These are phyloP conservation scores for Astreopora myriophthalma DNA, from an alignment of 64 coral and sea anemone genomes.

Conservation along the genomic window DNA sequence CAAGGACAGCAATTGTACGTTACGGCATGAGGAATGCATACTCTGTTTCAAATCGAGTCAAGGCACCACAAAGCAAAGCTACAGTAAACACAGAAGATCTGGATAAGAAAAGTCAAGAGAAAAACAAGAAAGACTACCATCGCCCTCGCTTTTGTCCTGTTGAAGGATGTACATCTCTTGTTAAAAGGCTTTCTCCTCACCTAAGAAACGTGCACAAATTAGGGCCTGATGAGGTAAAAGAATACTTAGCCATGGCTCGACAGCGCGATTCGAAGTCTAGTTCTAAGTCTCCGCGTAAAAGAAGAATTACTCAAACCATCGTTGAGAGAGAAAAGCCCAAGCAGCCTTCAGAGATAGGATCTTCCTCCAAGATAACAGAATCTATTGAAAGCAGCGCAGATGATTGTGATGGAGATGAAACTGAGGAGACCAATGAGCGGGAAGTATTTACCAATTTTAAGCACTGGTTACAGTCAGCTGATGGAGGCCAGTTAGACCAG, in stretches of 20 bases:
- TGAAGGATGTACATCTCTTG: background rate
- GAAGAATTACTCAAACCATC: background rate
- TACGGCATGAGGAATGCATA: background rate
- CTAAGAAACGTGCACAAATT: background rate
- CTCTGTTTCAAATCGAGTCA: background rate
- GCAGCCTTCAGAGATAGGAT: background rate
- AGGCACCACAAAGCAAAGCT: background rate
- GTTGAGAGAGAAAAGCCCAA: background rate
- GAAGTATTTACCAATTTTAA: background rate
- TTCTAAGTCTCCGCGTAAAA: background rate
- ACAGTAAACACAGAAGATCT: background rate
- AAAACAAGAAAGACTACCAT: background rate
- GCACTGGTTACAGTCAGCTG: background rate
- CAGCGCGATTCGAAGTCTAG: background rate
- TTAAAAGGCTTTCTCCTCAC: background rate
- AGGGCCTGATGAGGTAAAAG: background rate
- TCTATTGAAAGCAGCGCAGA: background rate
- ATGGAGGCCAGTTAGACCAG: background rate
- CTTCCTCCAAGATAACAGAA: background rate
- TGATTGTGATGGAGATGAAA: background rate
- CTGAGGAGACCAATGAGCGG: background rate
- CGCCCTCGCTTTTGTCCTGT: background rate
- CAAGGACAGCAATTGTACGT: background rate
- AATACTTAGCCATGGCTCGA: background rate
- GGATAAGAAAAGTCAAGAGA: background rate